Conservation (phyloP, 2,888 invertebrate genomes). For the Ormyrus thymus region DNA sequence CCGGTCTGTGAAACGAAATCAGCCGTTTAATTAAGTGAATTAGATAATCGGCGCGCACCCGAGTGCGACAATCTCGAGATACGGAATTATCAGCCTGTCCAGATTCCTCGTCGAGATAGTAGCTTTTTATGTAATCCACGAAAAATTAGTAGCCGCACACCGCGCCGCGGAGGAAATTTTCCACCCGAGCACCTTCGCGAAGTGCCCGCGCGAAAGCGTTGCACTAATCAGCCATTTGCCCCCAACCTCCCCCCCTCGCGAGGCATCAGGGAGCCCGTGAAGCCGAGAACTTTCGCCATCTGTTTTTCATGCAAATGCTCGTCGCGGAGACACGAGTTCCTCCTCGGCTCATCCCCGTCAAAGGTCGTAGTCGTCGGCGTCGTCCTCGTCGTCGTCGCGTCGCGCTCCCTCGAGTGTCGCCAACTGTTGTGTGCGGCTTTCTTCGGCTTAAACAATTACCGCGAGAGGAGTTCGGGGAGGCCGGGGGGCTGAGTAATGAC, state of each 20-base stretch:
- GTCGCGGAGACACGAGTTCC: not conserved
- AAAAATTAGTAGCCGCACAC: no score
- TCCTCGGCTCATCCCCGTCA: not conserved
- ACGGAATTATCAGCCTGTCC: no score
- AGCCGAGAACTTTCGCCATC: conserved; percentile 8
- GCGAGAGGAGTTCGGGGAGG: not conserved
- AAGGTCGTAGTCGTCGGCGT: not conserved
- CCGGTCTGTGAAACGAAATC: no score
- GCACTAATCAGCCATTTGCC: not conserved
- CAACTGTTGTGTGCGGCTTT: conserved; percentile 25
- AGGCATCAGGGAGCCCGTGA: not conserved
- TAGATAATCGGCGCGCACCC: no score
- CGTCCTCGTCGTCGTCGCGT: no score
- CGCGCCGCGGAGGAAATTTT: no score
- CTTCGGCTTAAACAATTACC: not conserved
- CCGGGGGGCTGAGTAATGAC: not conserved
- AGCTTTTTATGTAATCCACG: no score
- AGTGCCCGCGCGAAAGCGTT: no score
- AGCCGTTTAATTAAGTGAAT: no score
- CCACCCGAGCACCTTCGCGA: no score
- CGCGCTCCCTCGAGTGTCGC: conserved; percentile 8
- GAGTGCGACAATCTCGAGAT: no score
- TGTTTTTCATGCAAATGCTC: conserved; percentile 38
- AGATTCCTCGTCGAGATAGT: no score
- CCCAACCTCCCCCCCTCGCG: not conserved